phyloP scores from a whole-genome alignment of 2,888 invertebrate genomes.

The Lochmaea crataegi region DNA sequence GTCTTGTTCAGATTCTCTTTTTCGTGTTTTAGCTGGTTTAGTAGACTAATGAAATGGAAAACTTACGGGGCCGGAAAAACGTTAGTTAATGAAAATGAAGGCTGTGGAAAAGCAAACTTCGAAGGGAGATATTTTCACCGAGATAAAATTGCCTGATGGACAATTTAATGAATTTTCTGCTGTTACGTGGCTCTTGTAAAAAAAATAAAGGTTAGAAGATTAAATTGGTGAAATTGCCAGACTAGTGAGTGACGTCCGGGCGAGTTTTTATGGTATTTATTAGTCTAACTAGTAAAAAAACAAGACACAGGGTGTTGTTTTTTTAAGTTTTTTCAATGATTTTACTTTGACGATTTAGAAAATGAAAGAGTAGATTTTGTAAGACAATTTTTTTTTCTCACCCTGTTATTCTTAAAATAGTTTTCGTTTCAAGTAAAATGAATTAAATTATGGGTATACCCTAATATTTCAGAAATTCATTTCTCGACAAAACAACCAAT shows the following conservation, averaged over 20 bases:
- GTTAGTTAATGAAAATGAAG: conserved; percentile 37
- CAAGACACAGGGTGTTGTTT: too few species aligned
- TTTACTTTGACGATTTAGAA: too few species aligned
- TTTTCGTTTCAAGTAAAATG: too few species aligned
- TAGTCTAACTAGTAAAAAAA: too few species aligned
- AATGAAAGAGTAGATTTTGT: too few species aligned
- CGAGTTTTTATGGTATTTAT: neutral
- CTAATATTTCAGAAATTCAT: too few species aligned
- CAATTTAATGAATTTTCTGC: conserved; percentile 19
- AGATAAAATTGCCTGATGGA: conserved; percentile 26
- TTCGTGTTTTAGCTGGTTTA: conserved; percentile 19
- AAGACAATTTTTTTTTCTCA: too few species aligned
- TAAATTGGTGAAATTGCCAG: neutral
- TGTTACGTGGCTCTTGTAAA: neutral
- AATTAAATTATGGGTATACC: too few species aligned
- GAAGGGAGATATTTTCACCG: conserved; percentile 27
- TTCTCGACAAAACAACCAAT: too few species aligned
- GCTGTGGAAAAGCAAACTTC: conserved; percentile 28
- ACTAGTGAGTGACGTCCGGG: neutral
- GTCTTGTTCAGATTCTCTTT: too few species aligned
- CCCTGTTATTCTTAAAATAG: too few species aligned
- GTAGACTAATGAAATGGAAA: conserved; percentile 42
- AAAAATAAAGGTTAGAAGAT: neutral
- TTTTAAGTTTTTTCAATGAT: too few species aligned
- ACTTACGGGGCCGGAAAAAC: conserved; percentile 40